phyloP scores from a whole-genome alignment of 2,113 vertebrate species.

The Gobio gobio region DNA sequence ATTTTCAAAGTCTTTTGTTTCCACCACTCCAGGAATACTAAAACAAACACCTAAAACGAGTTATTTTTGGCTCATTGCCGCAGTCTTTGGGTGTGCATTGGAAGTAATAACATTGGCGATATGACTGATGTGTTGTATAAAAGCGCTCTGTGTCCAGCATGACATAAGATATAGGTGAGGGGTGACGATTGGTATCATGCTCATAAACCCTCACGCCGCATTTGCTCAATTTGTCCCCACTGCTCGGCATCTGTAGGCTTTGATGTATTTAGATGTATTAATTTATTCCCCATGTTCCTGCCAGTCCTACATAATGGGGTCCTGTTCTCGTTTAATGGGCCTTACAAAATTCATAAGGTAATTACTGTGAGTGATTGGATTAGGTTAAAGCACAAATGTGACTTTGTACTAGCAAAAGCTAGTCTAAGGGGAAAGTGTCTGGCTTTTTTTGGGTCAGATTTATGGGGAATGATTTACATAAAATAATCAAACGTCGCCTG shows the following conservation, averaged over 20 bases:
- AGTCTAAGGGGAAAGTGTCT: slow-evolving; percentile 1
- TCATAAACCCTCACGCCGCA: slow-evolving; percentile 35
- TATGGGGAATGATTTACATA: slow-evolving; percentile 6
- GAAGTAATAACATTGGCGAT: neutral
- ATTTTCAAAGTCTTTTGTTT: neutral
- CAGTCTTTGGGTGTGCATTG: neutral
- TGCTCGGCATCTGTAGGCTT: slow-evolving; percentile 29
- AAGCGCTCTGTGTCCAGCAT: neutral
- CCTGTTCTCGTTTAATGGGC: slow-evolving; percentile 54
- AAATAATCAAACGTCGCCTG: slow-evolving; percentile 3
- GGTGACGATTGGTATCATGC: slow-evolving; percentile 8
- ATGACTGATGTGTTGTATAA: slow-evolving; percentile 21
- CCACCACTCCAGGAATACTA: slow-evolving; percentile 2
- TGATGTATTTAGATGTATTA: slow-evolving; percentile 51
- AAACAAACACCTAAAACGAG: slow-evolving; percentile 5
- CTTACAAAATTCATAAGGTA: slow-evolving; percentile 54
- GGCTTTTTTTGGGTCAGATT: slow-evolving; percentile 27
- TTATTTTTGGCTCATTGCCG: neutral
- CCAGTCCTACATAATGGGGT: slow-evolving; percentile 43
- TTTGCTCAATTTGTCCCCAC: slow-evolving; percentile 39
- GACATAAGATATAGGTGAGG: slow-evolving; percentile 30
- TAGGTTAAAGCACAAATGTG: slow-evolving; percentile 37
- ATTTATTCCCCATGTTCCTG: slow-evolving; percentile 50
- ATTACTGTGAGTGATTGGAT: slow-evolving; percentile 49
- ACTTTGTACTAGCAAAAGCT: slow-evolving; percentile 32